phyloP scores from a whole-genome alignment of 2,888 invertebrate genomes.

The Drosophila mimetica region DNA sequence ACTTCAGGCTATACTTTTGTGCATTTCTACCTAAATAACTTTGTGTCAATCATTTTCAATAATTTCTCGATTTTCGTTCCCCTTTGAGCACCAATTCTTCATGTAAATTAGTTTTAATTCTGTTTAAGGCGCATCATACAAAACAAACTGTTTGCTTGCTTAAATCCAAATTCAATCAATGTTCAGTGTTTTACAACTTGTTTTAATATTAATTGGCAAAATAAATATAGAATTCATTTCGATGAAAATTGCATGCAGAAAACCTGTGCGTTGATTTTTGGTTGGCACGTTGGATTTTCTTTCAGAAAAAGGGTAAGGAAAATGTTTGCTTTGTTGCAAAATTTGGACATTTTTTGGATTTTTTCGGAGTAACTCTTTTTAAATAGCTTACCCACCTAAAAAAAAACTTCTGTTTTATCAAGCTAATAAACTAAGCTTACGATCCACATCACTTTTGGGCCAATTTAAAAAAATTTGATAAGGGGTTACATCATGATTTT shows the following conservation, averaged over 20 bases:
- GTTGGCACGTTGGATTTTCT: too few species aligned
- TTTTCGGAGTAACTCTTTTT: too few species aligned
- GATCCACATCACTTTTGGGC: too few species aligned
- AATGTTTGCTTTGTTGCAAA: too few species aligned
- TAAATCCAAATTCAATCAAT: conserved; percentile 37
- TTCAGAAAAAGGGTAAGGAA: neutral
- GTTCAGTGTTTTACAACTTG: conserved; percentile 42
- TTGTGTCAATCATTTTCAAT: conserved; percentile 21
- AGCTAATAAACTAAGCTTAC: too few species aligned
- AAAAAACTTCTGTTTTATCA: too few species aligned
- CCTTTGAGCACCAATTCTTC: conserved; percentile 31
- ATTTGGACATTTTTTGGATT: too few species aligned
- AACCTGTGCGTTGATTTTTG: neutral
- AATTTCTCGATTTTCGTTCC: conserved; percentile 12
- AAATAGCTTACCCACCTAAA: too few species aligned
- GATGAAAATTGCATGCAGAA: conserved; percentile 48
- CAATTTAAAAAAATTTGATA: too few species aligned
- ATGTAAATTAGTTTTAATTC: conserved; percentile 47
- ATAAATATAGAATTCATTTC: conserved; percentile 58
- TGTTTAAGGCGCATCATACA: conserved; percentile 45
- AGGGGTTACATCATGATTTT: too few species aligned
- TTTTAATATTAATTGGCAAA: conserved; percentile 52
- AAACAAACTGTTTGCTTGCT: conserved; percentile 42
- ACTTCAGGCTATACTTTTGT: conserved; percentile 25
- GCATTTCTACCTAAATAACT: conserved; percentile 40